Evolutionary conservation across 2,113 vertebrate genomes (phyloP), one percentile per base, ranked within the genome.

Genomic region (Conger conger): DNA sequence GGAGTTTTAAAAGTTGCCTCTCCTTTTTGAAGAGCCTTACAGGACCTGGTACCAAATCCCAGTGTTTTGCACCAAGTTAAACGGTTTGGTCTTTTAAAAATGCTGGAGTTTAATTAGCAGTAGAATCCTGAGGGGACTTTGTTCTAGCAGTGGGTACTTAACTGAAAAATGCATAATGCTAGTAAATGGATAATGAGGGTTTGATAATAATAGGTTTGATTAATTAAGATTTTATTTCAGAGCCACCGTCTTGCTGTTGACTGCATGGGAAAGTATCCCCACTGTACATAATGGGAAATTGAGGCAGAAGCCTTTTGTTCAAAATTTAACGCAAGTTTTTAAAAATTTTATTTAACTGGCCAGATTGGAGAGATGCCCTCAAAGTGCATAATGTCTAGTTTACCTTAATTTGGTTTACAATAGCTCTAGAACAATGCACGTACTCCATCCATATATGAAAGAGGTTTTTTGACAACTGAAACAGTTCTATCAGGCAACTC

Each of bases 11-110:
- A 33, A 33, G 76, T 23, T 78, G 76, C 18, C 76, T 38, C 35
- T 11, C 35, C 76, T 78, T 78, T 78, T 20, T 20, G 76, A 78
- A 38, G 7, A 78, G 35, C 83, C 45, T 73, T 84, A 27, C 36
- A 50, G 57, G 63, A 83, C 77, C 57, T 82, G 87, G 86, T 92
- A 84, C 87, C 50, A 87, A 91, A 91, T 86, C 86, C 86, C 87
- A 92, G 90, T 92, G 91, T 91, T 91, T 91, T 90, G 40, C 78
- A 33, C 54, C 60, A 50, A 91, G 88, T 93, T 94, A 92, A 93
- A 91, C 38, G 87, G 88, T 93, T 92, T 92, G 92, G 90, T 92
- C 90, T 91, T 92, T 92, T 92, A 78, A 89, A 90, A 92, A 92
- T 90, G 88, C 88, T 92, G 86, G 85, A 86, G 86, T 90, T 91